Evolutionary conservation across 2,113 vertebrate genomes (phyloP).

Genomic region (Prolemur simus): DNA sequence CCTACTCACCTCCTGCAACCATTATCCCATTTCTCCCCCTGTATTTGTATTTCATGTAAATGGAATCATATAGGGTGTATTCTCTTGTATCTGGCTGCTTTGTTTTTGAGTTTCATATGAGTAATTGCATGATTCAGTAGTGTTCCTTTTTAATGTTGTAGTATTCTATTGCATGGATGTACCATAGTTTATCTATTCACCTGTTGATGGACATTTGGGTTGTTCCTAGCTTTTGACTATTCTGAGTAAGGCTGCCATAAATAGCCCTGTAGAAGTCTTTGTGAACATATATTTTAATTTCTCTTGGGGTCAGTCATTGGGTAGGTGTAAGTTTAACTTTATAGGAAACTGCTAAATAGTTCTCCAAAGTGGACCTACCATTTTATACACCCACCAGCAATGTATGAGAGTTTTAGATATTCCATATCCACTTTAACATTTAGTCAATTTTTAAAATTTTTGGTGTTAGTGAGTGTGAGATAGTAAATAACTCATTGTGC

Average conservation of each 20-base stretch:
- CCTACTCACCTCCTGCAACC: background rate
- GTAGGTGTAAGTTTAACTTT: slow-evolving; percentile 21
- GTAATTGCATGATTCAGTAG: background rate
- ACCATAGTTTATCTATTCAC: background rate
- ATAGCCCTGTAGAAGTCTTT: background rate
- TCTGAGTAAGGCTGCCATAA: background rate
- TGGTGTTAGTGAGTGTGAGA: background rate
- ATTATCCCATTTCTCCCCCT: background rate
- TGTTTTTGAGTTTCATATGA: slow-evolving; percentile 6
- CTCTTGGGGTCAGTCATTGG: background rate
- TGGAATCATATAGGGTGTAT: background rate
- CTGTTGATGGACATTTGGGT: background rate
- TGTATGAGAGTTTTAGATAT: background rate
- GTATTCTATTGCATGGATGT: background rate
- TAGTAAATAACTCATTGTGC: background rate
- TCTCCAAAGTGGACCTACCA: background rate
- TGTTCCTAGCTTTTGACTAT: background rate
- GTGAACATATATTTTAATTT: slow-evolving; percentile 6
- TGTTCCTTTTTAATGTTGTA: background rate
- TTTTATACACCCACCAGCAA: background rate
- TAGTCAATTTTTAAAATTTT: background rate
- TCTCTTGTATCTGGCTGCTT: background rate
- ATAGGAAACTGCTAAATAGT: background rate
- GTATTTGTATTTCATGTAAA: slow-evolving; percentile 17
- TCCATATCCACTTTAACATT: background rate